phyloP scores from a whole-genome alignment of 2,113 vertebrate genomes.

The Takifugu bimaculatus region DNA sequence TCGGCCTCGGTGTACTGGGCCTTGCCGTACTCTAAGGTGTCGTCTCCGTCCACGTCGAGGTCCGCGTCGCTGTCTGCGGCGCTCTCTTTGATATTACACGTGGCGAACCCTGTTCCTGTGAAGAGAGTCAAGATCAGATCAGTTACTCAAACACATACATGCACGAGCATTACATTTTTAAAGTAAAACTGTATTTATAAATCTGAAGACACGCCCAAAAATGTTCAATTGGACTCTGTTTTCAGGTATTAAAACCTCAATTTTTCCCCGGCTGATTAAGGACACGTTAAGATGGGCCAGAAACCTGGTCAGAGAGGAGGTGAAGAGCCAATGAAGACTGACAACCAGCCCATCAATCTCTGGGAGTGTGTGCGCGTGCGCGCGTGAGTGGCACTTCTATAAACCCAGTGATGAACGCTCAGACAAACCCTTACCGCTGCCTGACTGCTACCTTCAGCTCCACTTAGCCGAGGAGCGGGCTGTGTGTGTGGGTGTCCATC shows the following conservation, averaged over 20 bases:
- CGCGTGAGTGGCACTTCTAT: slow-evolving; percentile 92
- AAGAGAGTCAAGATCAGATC: background rate
- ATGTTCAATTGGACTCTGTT: background rate
- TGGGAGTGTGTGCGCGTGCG: slow-evolving; percentile 20
- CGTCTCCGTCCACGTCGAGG: slow-evolving; percentile 96
- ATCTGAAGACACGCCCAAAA: too few species aligned
- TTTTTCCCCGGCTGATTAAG: slow-evolving; percentile 24
- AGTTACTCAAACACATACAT: background rate
- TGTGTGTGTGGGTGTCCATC: slow-evolving; percentile 48
- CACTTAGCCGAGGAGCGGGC: slow-evolving; percentile 74
- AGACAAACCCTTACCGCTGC: slow-evolving; percentile 91
- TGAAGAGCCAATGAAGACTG: slow-evolving; percentile 33
- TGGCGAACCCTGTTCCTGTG: slow-evolving; percentile 93
- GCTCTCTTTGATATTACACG: slow-evolving; percentile 94
- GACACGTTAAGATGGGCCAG: background rate
- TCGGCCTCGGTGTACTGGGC: slow-evolving; percentile 98
- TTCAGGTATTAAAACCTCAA: slow-evolving; percentile 8
- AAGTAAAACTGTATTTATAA: too few species aligned
- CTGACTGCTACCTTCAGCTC: slow-evolving; percentile 90
- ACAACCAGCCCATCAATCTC: slow-evolving; percentile 49
- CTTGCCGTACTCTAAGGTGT: slow-evolving; percentile 98
- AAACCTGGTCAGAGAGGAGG: slow-evolving; percentile 13
- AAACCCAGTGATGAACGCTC: slow-evolving; percentile 92
- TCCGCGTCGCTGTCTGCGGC: slow-evolving; percentile 95
- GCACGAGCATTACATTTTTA: too few species aligned